Evolutionary conservation across 92 coral and sea anemone genomes (phyloP).

Genomic region (Palythoa grandis): DNA sequence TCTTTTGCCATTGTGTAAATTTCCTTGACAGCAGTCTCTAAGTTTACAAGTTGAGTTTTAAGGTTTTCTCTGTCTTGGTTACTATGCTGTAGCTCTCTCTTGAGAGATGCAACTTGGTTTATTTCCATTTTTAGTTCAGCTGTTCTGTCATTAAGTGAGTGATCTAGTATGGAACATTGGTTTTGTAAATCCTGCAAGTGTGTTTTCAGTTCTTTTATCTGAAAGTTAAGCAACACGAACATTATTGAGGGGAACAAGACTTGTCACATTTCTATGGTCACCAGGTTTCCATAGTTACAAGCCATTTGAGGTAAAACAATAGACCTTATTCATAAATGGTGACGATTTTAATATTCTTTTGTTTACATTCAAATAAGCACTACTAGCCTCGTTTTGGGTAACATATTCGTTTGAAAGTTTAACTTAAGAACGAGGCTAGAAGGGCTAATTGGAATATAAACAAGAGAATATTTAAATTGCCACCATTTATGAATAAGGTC

Average conservation of each 20-base stretch:
- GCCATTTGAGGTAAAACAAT: too few relatives aligned
- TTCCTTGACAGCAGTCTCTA: constrained; percentile 29
- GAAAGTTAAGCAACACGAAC: not conserved
- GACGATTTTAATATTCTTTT: too few relatives aligned
- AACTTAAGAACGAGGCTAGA: too few relatives aligned
- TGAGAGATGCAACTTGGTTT: constrained; percentile 54
- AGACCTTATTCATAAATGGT: too few relatives aligned
- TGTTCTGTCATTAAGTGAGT: constrained; percentile 75
- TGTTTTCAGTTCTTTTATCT: constrained; percentile 68
- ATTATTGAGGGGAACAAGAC: not conserved
- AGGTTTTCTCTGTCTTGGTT: constrained; percentile 54
- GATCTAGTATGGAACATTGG: constrained; percentile 62
- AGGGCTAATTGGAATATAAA: too few relatives aligned
- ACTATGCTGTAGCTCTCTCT: constrained; percentile 59
- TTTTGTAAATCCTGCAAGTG: constrained; percentile 59
- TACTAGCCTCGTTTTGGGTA: too few relatives aligned
- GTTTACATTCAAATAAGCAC: too few relatives aligned
- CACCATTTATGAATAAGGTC: too few relatives aligned
- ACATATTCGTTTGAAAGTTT: too few relatives aligned
- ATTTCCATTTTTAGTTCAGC: constrained; percentile 83
- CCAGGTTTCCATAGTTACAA: not conserved
- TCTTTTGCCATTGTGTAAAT: constrained; percentile 50
- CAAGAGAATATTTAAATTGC: too few relatives aligned
- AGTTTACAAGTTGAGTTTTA: constrained; percentile 33
- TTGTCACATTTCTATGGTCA: not conserved